A percentile compares a stretch with the other conserved stretches of the same genome.
Evolutionary conservation across 1,140 invertebrate genomes (phyloP).

Genomic region (Pentalonia nigronervosa): DNA sequence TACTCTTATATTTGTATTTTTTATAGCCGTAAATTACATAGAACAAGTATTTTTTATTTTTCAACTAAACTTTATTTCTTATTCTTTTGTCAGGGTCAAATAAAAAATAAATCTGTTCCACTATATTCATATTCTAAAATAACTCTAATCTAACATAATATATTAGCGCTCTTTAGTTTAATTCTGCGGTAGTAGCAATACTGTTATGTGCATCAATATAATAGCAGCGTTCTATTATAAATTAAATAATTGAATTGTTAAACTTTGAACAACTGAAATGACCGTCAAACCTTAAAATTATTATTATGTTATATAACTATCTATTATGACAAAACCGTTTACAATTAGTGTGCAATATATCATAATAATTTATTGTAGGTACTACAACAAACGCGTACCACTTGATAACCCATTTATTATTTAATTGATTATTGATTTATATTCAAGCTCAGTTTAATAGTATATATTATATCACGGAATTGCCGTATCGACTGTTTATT

Average conservation of each 20-base stretch:
- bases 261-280: not conserved
- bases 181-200: not conserved
- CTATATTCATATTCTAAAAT: not conserved
- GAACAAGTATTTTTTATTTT: not conserved
- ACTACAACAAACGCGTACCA: not conserved
- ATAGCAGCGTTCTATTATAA: not conserved
- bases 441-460: not conserved
- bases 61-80: not conserved
- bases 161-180: not conserved
- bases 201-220: not conserved
- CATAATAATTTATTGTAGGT: not conserved
- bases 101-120: not conserved
- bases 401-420: not conserved
- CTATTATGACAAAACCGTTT: not conserved
- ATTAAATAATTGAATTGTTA: conserved; percentile 14
- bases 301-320: not conserved
- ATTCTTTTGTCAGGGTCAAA: not conserved
- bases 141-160: not conserved
- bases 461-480: not conserved
- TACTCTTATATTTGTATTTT: not conserved
- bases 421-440: not conserved
- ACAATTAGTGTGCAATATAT: not conserved
- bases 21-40: not conserved
- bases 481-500: not conserved
- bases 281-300: not conserved